A percentile compares a stretch with the other conserved stretches of the same genome.
phyloP scores from a whole-genome alignment of 2,797 vertebrate species.

The Ctenopoma kingsleyae region DNA sequence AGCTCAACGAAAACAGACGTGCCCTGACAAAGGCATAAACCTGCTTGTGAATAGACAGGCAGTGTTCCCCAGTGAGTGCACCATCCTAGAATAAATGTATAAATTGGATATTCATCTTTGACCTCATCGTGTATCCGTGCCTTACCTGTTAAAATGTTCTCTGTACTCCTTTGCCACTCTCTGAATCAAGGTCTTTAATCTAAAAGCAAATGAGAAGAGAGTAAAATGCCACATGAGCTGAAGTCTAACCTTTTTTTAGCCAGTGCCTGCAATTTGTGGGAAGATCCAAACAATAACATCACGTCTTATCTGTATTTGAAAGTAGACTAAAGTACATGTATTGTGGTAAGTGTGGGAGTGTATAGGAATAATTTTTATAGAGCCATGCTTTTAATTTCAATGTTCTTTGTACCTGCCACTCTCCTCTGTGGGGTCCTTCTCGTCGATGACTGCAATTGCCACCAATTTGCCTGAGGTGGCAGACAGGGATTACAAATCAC shows the following conservation, averaged over 20 bases:
- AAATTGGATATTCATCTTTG: conserved; percentile 70
- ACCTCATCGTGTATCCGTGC: conserved; percentile 43
- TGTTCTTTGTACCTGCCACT: conserved; percentile 89
- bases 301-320: conserved; percentile 65
- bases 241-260: conserved; percentile 49
- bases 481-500: conserved; percentile 70
- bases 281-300: conserved; percentile 64
- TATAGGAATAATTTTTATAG: conserved; percentile 49
- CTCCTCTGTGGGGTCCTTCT: conserved; percentile 91
- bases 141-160: conserved; percentile 93
- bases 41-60: conserved; percentile 53
- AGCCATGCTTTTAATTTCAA: conserved; percentile 55
- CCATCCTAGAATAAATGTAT: conserved; percentile 63
- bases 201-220: conserved; percentile 78
- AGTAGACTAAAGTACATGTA: conserved; percentile 38
- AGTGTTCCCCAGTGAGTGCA: conserved; percentile 42
- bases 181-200: conserved; percentile 94
- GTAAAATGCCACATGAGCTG: conserved; percentile 59
- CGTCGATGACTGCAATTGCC: conserved; percentile 94
- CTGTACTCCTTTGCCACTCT: conserved; percentile 93
- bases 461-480: conserved; percentile 92
- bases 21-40: conserved; percentile 64
- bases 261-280: conserved; percentile 64
- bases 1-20: conserved; percentile 60
- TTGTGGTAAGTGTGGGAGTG: conserved; percentile 36